These are phyloP conservation scores for Leptoclinus maculatus DNA, from an alignment of 2,797 vertebrate species.

Conservation along the genomic window DNA sequence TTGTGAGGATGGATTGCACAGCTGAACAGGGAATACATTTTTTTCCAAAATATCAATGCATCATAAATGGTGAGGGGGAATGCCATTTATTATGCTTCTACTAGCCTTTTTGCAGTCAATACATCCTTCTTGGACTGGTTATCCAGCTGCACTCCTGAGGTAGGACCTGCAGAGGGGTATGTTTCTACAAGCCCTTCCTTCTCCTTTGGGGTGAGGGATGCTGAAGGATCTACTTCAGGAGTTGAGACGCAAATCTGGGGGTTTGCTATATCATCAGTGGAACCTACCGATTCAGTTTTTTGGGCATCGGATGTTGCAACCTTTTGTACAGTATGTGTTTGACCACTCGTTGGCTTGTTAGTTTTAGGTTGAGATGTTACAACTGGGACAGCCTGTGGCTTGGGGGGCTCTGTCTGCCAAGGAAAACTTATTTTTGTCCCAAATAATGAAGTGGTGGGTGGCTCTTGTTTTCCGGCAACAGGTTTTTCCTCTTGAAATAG, in stretches of 20 bases:
- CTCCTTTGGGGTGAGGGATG: constrained; percentile 77
- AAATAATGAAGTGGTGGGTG: constrained; percentile 83
- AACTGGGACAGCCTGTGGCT: constrained; percentile 69
- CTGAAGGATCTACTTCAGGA: constrained; percentile 82
- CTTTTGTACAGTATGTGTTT: constrained; percentile 61
- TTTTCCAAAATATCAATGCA: constrained; percentile 74
- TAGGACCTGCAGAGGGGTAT: constrained; percentile 75
- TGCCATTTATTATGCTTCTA: constrained; percentile 94
- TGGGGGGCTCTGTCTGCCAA: constrained; percentile 82
- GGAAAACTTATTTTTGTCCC: constrained; percentile 88
- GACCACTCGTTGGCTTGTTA: constrained; percentile 56
- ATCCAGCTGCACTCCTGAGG: constrained; percentile 81
- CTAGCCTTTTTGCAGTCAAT: constrained; percentile 94
- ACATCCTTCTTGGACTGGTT: constrained; percentile 82
- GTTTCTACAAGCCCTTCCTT: constrained; percentile 79
- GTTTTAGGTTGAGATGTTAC: constrained; percentile 78
- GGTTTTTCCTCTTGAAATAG: constrained; percentile 90
- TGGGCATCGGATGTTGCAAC: constrained; percentile 59
- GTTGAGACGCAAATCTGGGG: constrained; percentile 76
- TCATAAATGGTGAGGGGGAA: constrained; percentile 88
- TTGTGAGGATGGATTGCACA: constrained; percentile 66
- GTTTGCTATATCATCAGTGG: constrained; percentile 62
- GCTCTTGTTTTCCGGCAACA: constrained; percentile 71
- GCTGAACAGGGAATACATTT: constrained; percentile 68
- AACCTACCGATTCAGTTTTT: constrained; percentile 75